These are phyloP conservation scores for Sepioteuthis lessoniana DNA, from an alignment of 2,888 invertebrate genomes.

Conservation along the genomic window DNA sequence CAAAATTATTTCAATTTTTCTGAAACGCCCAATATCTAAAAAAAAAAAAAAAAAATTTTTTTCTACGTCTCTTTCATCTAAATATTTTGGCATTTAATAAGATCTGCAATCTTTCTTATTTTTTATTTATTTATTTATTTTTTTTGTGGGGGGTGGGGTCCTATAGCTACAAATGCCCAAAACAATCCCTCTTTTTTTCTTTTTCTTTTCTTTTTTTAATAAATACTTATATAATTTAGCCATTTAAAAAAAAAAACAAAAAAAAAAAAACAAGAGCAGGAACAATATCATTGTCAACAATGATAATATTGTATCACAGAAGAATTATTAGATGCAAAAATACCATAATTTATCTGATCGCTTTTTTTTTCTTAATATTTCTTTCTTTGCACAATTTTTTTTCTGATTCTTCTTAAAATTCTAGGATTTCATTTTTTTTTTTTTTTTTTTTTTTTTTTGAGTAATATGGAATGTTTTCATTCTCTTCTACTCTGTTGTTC, in stretches of 20 bases:
- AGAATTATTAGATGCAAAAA: slow-evolving; percentile 33
- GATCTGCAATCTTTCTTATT: not conserved
- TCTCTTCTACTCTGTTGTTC: not conserved
- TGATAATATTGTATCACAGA: slow-evolving; percentile 15
- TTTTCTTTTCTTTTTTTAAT: too few relatives aligned
- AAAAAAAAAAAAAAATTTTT: not conserved
- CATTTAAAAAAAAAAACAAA: not conserved
- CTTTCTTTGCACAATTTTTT: not conserved
- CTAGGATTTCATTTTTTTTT: not conserved
- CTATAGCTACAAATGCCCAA: not conserved
- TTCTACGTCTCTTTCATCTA: not conserved
- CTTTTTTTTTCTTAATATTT: not conserved
- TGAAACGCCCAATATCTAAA: too few relatives aligned
- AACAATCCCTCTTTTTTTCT: not conserved
- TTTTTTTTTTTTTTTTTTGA: not conserved
- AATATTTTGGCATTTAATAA: slow-evolving; percentile 10
- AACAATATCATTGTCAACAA: not conserved
- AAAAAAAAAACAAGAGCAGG: not conserved
- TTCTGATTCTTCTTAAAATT: not conserved
- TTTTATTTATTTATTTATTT: too few relatives aligned
- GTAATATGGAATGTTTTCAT: not conserved
- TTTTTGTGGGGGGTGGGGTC: too few relatives aligned
- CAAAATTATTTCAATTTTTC: too few relatives aligned
- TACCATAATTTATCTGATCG: not conserved
- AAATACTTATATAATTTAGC: not conserved